phyloP scores from a whole-genome alignment of 2,888 invertebrate species.

The Loripinus fragilis region DNA sequence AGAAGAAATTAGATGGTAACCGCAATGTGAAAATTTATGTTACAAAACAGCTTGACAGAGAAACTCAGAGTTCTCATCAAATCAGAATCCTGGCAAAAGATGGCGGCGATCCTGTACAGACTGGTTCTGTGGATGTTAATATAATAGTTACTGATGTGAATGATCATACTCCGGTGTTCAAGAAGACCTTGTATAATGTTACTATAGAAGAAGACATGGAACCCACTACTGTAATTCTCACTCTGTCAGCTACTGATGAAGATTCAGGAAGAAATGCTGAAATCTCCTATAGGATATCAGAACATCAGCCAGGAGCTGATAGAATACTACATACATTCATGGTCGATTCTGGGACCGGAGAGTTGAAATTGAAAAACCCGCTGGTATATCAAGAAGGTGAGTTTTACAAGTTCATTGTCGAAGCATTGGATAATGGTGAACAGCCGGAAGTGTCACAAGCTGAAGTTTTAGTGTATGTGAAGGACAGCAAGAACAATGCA shows the following conservation, averaged over 20 bases:
- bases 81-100: slow-evolving; percentile 52
- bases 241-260: slow-evolving; percentile 90
- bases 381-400: slow-evolving; percentile 35
- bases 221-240: slow-evolving; percentile 35
- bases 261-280: slow-evolving; percentile 91
- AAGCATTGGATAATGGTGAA: slow-evolving; percentile 60
- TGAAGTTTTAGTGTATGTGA: slow-evolving; percentile 58
- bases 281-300: slow-evolving; percentile 46
- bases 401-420: slow-evolving; percentile 61
- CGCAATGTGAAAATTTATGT: slow-evolving; percentile 50
- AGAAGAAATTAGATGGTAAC: slow-evolving; percentile 36
- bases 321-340: slow-evolving; percentile 38
- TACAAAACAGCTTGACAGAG: slow-evolving; percentile 54
- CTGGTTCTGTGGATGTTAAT: slow-evolving; percentile 45
- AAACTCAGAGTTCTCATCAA: slow-evolving; percentile 49
- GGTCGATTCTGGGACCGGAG: slow-evolving; percentile 42
- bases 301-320: slow-evolving; percentile 35
- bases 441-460: slow-evolving; percentile 59
- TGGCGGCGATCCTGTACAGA: slow-evolving; percentile 50
- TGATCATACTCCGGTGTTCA: slow-evolving; percentile 57
- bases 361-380: slow-evolving; percentile 35
- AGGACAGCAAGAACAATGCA: slow-evolving; percentile 64
- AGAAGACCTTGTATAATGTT: slow-evolving; percentile 37
- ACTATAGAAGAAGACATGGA: slow-evolving; percentile 51
- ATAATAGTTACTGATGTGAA: slow-evolving; percentile 57